A percentile compares a stretch with the other conserved stretches of the same genome.
Conservation (phyloP, 2,888 invertebrate genomes). For the Nemotelus nigrinus region DNA sequence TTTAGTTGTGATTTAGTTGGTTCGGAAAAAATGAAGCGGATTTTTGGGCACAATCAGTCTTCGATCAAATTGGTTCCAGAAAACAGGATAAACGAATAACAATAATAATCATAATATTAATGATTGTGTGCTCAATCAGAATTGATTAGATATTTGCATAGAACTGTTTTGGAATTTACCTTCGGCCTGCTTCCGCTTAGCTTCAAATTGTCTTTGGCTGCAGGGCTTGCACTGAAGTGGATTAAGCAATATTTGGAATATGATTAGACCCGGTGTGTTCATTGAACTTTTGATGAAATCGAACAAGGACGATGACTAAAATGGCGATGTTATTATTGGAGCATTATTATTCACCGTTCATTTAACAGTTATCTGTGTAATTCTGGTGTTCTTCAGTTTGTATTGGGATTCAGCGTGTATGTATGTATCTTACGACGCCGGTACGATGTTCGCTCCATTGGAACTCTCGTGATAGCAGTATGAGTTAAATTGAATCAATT, state of each 20-base stretch:
- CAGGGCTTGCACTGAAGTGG: too few relatives aligned
- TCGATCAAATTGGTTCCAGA: not conserved
- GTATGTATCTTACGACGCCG: too few relatives aligned
- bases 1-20: too few relatives aligned
- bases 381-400: too few relatives aligned
- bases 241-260: too few relatives aligned
- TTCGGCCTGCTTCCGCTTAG: not conserved
- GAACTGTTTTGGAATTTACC: not conserved
- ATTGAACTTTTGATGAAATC: not conserved
- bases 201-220: too few relatives aligned
- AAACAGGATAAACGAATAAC: conserved; percentile 41
- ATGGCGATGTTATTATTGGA: conserved; percentile 32
- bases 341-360: conserved; percentile 32
- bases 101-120: conserved; percentile 29
- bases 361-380: conserved; percentile 20
- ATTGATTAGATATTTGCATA: conserved; percentile 39
- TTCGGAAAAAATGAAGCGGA: too few relatives aligned
- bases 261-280: too few relatives aligned
- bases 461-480: not conserved
- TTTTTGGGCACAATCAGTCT: too few relatives aligned
- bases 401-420: too few relatives aligned
- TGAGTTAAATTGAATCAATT: conserved; percentile 35
- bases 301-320: not conserved
- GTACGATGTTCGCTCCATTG: too few relatives aligned
- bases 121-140: conserved; percentile 41